Conservation (phyloP, 2,113 vertebrate species). For the Illadopsis cleaveri region DNA sequence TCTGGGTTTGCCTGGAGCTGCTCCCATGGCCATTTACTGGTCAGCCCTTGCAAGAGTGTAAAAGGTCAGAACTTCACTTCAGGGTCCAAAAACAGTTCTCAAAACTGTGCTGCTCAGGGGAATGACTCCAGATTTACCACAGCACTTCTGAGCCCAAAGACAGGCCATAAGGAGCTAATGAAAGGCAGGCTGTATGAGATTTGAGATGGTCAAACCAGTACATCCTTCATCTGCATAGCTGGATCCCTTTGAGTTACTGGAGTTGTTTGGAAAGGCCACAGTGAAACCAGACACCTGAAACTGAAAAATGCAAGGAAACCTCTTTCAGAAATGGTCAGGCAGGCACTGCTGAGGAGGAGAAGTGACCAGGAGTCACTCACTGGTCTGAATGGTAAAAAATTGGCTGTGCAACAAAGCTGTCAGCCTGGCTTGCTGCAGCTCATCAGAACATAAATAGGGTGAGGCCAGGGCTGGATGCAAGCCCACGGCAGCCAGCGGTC, state of each 20-base stretch:
- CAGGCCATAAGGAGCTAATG: background rate
- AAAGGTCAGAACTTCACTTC: background rate
- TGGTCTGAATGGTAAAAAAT: background rate
- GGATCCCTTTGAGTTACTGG: background rate
- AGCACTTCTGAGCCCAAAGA: background rate
- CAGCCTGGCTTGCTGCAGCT: background rate
- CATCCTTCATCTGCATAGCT: background rate
- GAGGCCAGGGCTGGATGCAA: background rate
- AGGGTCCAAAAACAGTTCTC: background rate
- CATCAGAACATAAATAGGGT: background rate
- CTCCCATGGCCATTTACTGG: rapidly evolving
- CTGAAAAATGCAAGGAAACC: background rate
- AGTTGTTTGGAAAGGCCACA: background rate
- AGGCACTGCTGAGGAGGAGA: background rate
- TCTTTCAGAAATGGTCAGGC: background rate
- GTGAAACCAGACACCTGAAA: background rate
- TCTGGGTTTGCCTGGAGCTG: background rate
- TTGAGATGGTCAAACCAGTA: background rate
- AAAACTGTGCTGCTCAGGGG: background rate
- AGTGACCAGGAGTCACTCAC: background rate
- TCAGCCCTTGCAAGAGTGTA: background rate
- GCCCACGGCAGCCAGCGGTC: background rate
- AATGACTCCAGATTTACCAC: background rate
- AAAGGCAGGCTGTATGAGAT: background rate
- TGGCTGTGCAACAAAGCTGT: background rate